Evolutionary conservation across 23 tunicate species (phyloP), one percentile per base, ranked within the genome.

Genomic region (Halocynthia roretzi): DNA sequence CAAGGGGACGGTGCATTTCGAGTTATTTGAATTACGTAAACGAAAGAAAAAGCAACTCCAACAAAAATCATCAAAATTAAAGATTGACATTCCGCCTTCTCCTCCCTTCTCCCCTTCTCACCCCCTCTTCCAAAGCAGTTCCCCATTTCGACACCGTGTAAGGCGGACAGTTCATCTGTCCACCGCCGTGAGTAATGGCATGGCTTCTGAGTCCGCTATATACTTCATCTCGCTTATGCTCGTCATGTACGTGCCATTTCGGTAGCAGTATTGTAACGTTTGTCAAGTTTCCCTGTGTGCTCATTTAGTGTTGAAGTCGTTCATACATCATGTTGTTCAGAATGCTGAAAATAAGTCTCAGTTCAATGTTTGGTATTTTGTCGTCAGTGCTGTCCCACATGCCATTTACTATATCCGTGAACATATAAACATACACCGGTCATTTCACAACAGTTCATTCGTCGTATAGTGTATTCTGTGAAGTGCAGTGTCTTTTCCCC

Each of bases 1-100:
- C 48, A 76, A 77, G 50, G 93, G 83, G 10, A 81, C 86, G 8
- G 83, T 87, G 49, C 93, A 87, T 57, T 82, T 83, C 63, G 86
- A 87, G 55, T 68, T 87, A 18, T 87, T 87, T 71, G 57, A 79
- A 8, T 81, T 76, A 52, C 72, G 82, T 21, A 82, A 77, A 64
- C 63, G 56, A 68, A 80, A 81, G 56, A 76, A 73, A 61, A 82
- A 87, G 56, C 86, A 77, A 54, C n/a, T 71, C 11, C 76, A 71
- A 22, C 61, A 22, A 10, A 53, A 48, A 10, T 65, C 70, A 20
- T 48, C 22, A 15, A 65, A 48, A 20, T 11, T 65, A 15, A 65
- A 65, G 19, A 40, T 65, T 65, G 48, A 40, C 9, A 65, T 48
- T 15, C 70, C 22, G 18, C 70, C 22, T 5, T 65, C 70, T 0